Percentiles rank a stretch among this genome's conserved stretches.
phyloP scores from a whole-genome alignment of 2,888 invertebrate species.

The Caenorhabditis imperialis region DNA sequence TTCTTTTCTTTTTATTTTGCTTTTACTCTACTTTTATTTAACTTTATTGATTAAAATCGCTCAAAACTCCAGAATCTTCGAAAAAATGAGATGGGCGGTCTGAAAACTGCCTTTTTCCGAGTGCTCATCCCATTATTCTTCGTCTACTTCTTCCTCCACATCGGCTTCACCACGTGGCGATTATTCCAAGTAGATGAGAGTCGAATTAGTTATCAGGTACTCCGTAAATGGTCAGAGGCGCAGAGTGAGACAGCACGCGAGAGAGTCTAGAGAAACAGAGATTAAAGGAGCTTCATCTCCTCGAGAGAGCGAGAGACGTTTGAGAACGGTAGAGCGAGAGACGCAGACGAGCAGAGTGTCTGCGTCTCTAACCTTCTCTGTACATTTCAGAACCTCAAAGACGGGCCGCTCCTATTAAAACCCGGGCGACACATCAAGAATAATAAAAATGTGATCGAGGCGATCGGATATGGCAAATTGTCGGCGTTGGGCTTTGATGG shows the following conservation, averaged over 20 bases:
- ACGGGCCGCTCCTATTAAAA: constrained; percentile 44
- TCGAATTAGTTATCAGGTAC: constrained; percentile 35
- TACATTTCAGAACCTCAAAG: constrained; percentile 46
- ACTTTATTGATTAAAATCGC: not conserved
- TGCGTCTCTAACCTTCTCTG: no score
- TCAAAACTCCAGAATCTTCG: no score
- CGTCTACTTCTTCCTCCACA: constrained; percentile 44
- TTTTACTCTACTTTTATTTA: not conserved
- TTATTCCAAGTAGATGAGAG: constrained; percentile 34
- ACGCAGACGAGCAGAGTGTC: no score
- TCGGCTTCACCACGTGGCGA: constrained; percentile 29
- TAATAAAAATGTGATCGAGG: constrained; percentile 31
- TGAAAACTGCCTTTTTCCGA: constrained; percentile 21
- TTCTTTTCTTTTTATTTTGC: not conserved
- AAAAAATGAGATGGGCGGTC: constrained; percentile 43
- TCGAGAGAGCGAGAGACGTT: no score
- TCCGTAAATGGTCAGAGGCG: no score
- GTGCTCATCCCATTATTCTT: constrained; percentile 30
- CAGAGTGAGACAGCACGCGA: no score
- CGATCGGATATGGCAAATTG: constrained; percentile 39
- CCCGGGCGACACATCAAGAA: constrained; percentile 29
- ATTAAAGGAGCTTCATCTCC: no score
- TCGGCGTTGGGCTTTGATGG: constrained; percentile 19
- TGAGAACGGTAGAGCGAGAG: no score
- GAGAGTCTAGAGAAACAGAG: no score